Conservation (phyloP, 2,113 vertebrate species). For the Microcebus ravelobensis region DNA sequence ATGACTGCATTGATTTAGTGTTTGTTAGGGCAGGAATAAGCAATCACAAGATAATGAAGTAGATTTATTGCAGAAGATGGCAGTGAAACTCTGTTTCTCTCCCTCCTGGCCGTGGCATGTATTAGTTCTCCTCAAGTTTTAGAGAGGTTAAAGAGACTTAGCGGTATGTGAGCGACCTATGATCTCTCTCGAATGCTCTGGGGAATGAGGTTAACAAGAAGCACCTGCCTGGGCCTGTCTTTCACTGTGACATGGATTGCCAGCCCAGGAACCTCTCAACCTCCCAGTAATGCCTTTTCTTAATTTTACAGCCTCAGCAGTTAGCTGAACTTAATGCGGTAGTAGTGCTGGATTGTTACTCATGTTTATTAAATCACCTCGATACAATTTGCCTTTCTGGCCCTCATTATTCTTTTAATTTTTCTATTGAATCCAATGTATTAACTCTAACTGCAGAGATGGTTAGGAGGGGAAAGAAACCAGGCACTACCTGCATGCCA, state of each 20-base stretch:
- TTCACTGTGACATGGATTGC: neutral
- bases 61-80: neutral
- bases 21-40: neutral
- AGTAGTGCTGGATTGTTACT: neutral
- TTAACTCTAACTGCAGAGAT: neutral
- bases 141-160: neutral
- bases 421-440: slow-evolving; percentile 53
- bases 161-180: neutral
- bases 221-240: neutral
- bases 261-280: neutral
- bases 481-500: neutral
- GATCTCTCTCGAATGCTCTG: neutral
- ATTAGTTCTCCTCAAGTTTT: neutral
- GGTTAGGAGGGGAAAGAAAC: neutral
- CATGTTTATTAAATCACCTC: slow-evolving; percentile 25
- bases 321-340: neutral
- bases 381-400: neutral
- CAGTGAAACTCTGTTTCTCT: neutral
- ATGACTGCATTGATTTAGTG: neutral
- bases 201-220: neutral
- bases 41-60: neutral
- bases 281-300: neutral
- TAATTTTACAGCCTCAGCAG: neutral
- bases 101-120: neutral
- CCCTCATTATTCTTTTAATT: slow-evolving; percentile 44